Conservation (phyloP, 2,888 invertebrate genomes). For the Erebia ligea region DNA sequence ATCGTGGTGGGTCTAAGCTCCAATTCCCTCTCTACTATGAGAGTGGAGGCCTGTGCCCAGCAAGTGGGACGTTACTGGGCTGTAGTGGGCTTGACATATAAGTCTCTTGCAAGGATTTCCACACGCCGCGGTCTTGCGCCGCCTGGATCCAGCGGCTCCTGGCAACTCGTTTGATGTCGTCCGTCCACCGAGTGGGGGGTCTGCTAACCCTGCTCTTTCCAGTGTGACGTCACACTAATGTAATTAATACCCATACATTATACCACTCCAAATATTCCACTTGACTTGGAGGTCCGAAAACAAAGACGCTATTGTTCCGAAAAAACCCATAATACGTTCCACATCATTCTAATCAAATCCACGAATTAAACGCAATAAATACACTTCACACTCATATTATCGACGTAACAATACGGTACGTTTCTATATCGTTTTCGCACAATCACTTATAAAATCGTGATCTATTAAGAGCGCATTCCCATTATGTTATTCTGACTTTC, state of each 20-base stretch:
- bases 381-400: slow-evolving; percentile 57
- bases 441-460: slow-evolving; percentile 73
- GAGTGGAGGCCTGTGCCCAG: no score
- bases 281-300: slow-evolving; percentile 22
- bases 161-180: no score
- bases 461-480: slow-evolving; percentile 58
- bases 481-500: background rate
- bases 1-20: no score
- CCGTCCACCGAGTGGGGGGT: no score
- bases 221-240: background rate
- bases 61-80: no score
- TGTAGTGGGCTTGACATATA: no score
- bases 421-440: slow-evolving; percentile 58
- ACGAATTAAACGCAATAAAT: slow-evolving; percentile 70
- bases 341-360: slow-evolving; percentile 52
- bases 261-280: background rate
- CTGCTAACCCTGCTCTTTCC: background rate
- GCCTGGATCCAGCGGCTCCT: no score
- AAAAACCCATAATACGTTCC: slow-evolving; percentile 44
- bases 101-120: no score
- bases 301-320: slow-evolving; percentile 41
- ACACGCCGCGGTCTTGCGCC: no score
- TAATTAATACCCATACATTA: slow-evolving; percentile 24
- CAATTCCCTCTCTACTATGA: no score
- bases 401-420: slow-evolving; percentile 54